phyloP scores from a whole-genome alignment of 2,888 invertebrate species.

The Malthinus flaveolus region DNA sequence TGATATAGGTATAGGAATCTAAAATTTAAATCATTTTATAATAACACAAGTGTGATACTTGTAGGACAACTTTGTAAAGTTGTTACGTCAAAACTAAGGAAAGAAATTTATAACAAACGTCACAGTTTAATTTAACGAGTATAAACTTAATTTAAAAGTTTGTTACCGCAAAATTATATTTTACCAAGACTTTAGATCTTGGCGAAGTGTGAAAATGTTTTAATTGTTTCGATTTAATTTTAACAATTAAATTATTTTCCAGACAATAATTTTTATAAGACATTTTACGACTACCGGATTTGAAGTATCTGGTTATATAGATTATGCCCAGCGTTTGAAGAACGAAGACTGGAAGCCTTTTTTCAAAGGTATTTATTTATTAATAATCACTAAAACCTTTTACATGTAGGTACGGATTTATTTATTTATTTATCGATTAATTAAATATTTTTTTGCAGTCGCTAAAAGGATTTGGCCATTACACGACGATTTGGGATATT shows the following conservation, averaged over 20 bases:
- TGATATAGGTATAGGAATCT: too few relatives aligned
- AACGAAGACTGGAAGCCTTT: constrained; percentile 77
- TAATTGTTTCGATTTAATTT: background rate
- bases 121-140: too few relatives aligned
- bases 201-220: background rate
- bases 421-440: background rate
- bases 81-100: too few relatives aligned
- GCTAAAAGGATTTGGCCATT: constrained; percentile 65
- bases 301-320: constrained; percentile 85
- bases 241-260: constrained; percentile 35
- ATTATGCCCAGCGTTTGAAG: constrained; percentile 72
- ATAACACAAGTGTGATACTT: too few relatives aligned
- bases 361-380: constrained; percentile 59
- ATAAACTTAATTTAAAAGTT: too few relatives aligned
- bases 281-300: constrained; percentile 69
- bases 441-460: constrained; percentile 33
- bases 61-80: too few relatives aligned
- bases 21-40: too few relatives aligned
- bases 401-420: background rate
- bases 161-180: too few relatives aligned
- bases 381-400: constrained; percentile 1
- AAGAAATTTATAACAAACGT: too few relatives aligned
- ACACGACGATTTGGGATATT: constrained; percentile 74
- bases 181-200: too few relatives aligned
- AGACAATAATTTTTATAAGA: constrained; percentile 80